Percentiles rank a stretch among this genome's conserved stretches.
These are phyloP conservation scores for Gorsachius magnificus DNA, from an alignment of 2,797 vertebrate genomes.

Conservation along the genomic window DNA sequence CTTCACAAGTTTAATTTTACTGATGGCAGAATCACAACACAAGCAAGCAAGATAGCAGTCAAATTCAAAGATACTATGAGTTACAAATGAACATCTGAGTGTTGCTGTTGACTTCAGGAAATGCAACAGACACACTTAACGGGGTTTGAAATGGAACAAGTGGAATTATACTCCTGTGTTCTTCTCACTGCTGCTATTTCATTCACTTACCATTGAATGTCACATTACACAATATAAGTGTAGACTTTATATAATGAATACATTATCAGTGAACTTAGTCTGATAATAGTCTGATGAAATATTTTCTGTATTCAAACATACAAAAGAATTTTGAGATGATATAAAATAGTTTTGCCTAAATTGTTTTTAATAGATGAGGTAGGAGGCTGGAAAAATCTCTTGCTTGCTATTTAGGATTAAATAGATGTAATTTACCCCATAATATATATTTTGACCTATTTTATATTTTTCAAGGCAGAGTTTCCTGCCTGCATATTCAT, in stretches of 20 bases:
- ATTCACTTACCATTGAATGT: not conserved
- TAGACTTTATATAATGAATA: not conserved
- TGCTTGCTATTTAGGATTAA: not conserved
- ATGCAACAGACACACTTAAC: not conserved
- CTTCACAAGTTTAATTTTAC: not conserved
- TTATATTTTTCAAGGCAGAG: not conserved
- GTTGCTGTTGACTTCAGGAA: not conserved
- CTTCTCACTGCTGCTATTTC: not conserved
- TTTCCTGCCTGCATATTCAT: not conserved
- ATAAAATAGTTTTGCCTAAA: not conserved
- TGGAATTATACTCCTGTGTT: not conserved
- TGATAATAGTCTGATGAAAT: not conserved
- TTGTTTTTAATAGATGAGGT: not conserved
- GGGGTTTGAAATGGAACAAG: not conserved
- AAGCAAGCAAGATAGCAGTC: not conserved
- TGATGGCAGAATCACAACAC: not conserved
- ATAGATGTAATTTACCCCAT: not conserved
- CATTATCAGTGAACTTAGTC: not conserved
- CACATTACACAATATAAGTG: not conserved
- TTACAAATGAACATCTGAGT: not conserved
- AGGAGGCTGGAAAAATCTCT: not conserved
- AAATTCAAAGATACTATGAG: not conserved
- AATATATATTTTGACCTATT: not conserved
- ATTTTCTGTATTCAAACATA: not conserved
- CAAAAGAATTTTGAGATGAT: not conserved